These are phyloP conservation scores for Cryptotis parvus DNA, from an alignment of 2,113 vertebrate genomes.

Conservation along the genomic window DNA sequence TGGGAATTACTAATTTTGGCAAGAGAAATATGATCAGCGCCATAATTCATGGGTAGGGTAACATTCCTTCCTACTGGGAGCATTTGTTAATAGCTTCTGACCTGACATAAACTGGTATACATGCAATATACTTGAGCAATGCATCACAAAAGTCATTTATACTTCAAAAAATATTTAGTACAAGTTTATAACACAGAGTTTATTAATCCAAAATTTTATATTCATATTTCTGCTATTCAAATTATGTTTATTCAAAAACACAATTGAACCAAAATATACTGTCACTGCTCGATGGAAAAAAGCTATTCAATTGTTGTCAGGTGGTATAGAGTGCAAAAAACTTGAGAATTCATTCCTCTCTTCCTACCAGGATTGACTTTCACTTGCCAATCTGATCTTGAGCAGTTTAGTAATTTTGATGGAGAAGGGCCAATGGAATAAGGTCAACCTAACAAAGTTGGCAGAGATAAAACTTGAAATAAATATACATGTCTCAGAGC, in stretches of 20 bases:
- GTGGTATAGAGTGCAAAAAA: not conserved
- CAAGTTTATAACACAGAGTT: not conserved
- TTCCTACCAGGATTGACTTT: not conserved
- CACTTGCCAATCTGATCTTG: not conserved
- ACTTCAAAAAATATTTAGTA: too few species aligned
- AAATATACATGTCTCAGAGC: not conserved
- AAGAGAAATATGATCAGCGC: slow-evolving; percentile 36
- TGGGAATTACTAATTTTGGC: slow-evolving; percentile 34
- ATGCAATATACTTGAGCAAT: not conserved
- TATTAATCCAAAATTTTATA: not conserved
- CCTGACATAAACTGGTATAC: not conserved
- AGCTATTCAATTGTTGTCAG: not conserved
- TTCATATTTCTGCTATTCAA: slow-evolving; percentile 10
- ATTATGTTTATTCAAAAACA: slow-evolving; percentile 15
- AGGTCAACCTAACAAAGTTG: not conserved
- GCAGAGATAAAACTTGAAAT: not conserved
- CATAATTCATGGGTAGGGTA: slow-evolving; percentile 19
- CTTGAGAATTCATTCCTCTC: not conserved
- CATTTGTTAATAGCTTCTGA: slow-evolving; percentile 13
- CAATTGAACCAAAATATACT: not conserved
- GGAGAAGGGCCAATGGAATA: not conserved
- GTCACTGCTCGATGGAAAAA: not conserved
- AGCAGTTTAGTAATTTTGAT: not conserved
- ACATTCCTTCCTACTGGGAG: not conserved
- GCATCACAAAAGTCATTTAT: not conserved